Base-by-base conservation (phyloP, 2,888 invertebrate genomes). In the Patella pellucida region DNA sequence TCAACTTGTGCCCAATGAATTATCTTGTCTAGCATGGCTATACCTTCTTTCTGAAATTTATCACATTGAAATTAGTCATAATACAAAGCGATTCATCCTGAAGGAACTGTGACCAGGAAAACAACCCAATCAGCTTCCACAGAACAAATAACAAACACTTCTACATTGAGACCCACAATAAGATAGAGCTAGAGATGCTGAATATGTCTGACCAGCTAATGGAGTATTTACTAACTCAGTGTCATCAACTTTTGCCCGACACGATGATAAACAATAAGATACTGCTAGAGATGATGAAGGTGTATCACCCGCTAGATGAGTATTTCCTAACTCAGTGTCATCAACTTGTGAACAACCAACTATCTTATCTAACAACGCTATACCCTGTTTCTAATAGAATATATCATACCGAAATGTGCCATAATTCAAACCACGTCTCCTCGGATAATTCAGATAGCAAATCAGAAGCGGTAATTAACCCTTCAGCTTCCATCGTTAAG, bases 181-280 rank as follows among this genome's bases (percentile, higher is more conserved):
- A 31, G 88, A 87, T 50, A 86, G 83, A 9, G 85, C 86, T 23
- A 89, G 78, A 9, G 80, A 78, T 69, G 81, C 84, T 5, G 27
- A 71, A 14, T 78, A 89, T 23, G 72, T 75, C 15, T 71, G 72
- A 0, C 86, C 87, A 12, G 82, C 77, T 41, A 86, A 73, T 23
- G 78, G 69, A 12, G 81, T 73, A 16, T 76, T 69, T 1, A 84
- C 85, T 16, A 88, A 77, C 9, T 81, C 83, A 0, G 84, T 69
- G 73, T 85, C 85, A 76, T 87, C 85, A 16, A 79, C 81, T 31
- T 75, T 76, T 7, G 83, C 82, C 88, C 89, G 88, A 71, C 1
- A 41, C 0, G 7, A 5, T 41, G 50, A 87, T 79, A 5, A 87
- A 89, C 87, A 87, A 89, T 88, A 27, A 87, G n/a, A n/a, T n/a